Base-by-base conservation (phyloP, 1,140 invertebrate genomes). In the Heliconius congener region DNA sequence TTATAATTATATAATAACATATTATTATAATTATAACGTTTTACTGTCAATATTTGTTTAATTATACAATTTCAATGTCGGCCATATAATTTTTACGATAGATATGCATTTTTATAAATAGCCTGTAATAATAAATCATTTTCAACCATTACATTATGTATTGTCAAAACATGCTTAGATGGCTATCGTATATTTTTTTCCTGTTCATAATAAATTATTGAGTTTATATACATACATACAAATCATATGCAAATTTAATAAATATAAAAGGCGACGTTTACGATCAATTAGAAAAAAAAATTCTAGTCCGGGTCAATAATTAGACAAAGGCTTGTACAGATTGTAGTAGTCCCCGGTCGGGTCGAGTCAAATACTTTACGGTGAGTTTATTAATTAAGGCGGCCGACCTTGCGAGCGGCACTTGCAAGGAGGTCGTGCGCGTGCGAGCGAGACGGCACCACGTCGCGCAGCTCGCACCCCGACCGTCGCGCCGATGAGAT, bases 321-420 rank as follows among this genome's bases (percentile, higher is more conserved):
- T 93, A 94, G 91, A 93, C 91, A 94, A 93, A 91, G 88, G 89
- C 86, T 86, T 88, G 87, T 86, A 89, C 88, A 92, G 90, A 93
- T 92, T 88, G 89, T 91, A 90, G 89, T 88, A 89, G 90, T 89
- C 74, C 70, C 89, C 86, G 91, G 92, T 93, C 92, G 88, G 91
- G 90, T 93, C 91, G 91, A 93, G 90, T 93, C 91, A 92, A 93
- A 94, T 94, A 94, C 91, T 93, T 93, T 93, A 93, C 91, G 88
- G 88, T 90, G 93, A 91, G 93, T 93, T 94, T 94, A 94, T 94
- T 94, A 94, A 94, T 94, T 94, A 94, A 94, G 90, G 92, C 92
- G 86, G 86, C 90, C 93, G 92, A 93, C 92, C 93, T 93, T 94
- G 92, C 90, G 88, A 85, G 92, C 92, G 89, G 92, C 92, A 88